A percentile compares a stretch with the other conserved stretches of the same genome.
Evolutionary conservation across 2,113 vertebrate genomes (phyloP).

Genomic region (Bostrychus sinensis): DNA sequence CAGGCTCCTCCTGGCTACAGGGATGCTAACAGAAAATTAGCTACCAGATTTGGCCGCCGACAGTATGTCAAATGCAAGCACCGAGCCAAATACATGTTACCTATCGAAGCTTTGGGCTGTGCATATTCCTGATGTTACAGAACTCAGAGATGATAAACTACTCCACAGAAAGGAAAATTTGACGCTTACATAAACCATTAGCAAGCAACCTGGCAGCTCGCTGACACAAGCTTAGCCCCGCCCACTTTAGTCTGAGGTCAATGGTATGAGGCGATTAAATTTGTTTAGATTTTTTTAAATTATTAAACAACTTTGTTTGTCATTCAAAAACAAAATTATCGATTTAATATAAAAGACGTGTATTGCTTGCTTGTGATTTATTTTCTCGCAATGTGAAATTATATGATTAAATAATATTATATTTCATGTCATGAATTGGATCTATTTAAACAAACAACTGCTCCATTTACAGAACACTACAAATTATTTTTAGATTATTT

Average conservation of each 20-base stretch:
- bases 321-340: no score
- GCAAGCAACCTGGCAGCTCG: conserved; percentile 39
- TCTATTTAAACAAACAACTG: no score
- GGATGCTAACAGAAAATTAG: conserved; percentile 41
- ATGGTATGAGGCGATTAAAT: no score
- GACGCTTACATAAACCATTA: conserved; percentile 11
- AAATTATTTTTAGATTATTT: no score
- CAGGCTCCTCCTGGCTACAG: background rate
- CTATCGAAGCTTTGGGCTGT: background rate
- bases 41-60: conserved; percentile 5
- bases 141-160: background rate
- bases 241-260: conserved; percentile 31
- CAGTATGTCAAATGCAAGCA: background rate
- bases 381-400: no score
- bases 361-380: no score
- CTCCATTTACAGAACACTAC: no score
- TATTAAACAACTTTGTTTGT: no score
- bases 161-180: background rate
- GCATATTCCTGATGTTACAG: background rate
- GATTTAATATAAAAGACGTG: no score
- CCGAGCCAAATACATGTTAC: background rate
- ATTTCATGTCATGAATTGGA: no score
- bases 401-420: no score
- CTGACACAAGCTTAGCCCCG: conserved; percentile 36
- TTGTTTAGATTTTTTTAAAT: no score